These are phyloP conservation scores for Solea solea DNA, from an alignment of 2,113 vertebrate genomes.

Conservation along the genomic window DNA sequence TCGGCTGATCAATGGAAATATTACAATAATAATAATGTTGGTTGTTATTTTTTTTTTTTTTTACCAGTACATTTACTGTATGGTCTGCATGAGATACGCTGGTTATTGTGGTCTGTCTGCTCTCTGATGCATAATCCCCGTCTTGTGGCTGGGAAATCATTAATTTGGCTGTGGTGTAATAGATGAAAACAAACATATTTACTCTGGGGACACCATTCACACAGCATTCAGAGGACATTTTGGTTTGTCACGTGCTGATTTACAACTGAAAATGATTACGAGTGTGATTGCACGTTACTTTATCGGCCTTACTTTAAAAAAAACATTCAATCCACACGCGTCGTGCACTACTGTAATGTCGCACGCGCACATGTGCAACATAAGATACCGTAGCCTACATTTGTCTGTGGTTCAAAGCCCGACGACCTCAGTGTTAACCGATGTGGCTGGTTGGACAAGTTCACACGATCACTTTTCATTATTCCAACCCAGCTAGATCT, in stretches of 20 bases:
- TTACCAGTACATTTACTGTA: constrained; percentile 30
- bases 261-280: constrained; percentile 35
- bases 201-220: constrained; percentile 22
- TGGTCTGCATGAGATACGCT: constrained; percentile 55
- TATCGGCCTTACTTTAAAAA: constrained; percentile 31
- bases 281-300: constrained; percentile 28
- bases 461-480: constrained; percentile 60
- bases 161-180: constrained; percentile 54
- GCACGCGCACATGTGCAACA: constrained; percentile 15
- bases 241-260: constrained; percentile 35
- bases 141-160: constrained; percentile 48
- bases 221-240: constrained; percentile 15
- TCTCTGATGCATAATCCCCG: constrained; percentile 49
- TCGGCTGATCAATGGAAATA: constrained; percentile 50
- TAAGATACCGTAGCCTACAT: constrained; percentile 13
- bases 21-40: constrained; percentile 34
- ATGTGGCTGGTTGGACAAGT: constrained; percentile 41
- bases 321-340: constrained; percentile 29
- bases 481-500: constrained; percentile 54
- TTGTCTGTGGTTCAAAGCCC: constrained; percentile 42
- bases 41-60: neutral
- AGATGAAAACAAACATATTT: constrained; percentile 41
- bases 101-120: constrained; percentile 39
- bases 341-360: constrained; percentile 9
- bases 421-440: constrained; percentile 44